Conservation (phyloP, 2,113 vertebrate genomes). For the Mellivora capensis region DNA sequence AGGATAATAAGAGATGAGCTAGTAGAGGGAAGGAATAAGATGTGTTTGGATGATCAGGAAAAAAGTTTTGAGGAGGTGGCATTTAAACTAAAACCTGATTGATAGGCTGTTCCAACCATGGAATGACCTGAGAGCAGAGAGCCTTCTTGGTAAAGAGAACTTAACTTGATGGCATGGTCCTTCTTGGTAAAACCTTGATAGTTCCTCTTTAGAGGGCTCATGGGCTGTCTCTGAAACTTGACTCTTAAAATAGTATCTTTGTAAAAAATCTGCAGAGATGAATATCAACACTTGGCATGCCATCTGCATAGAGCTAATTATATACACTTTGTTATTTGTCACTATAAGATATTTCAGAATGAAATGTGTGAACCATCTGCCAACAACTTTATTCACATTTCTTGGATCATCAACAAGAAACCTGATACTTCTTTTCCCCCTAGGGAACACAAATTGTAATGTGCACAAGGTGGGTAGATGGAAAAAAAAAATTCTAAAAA, state of each 20-base stretch:
- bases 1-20: background rate
- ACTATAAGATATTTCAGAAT: constrained; percentile 82
- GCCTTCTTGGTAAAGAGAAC: background rate
- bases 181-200: background rate
- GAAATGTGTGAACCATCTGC: constrained; percentile 82
- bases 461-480: constrained; percentile 40
- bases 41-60: background rate
- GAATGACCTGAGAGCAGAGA: background rate
- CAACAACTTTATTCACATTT: constrained; percentile 80
- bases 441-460: constrained; percentile 55
- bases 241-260: constrained; percentile 73
- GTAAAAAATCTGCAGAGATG: constrained; percentile 67
- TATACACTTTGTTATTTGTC: constrained; percentile 80
- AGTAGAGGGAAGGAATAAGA: background rate
- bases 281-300: constrained; percentile 70
- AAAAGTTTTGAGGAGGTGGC: background rate
- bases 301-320: constrained; percentile 83
- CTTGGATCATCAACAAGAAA: constrained; percentile 73
- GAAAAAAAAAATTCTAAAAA: constrained; percentile 71
- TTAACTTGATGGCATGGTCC: background rate
- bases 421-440: background rate
- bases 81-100: background rate
- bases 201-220: constrained; percentile 16
- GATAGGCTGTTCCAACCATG: background rate
- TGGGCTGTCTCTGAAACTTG: constrained; percentile 39